These are phyloP conservation scores for Hiodon alosoides DNA, from an alignment of 2,113 vertebrate species.

Conservation along the genomic window DNA sequence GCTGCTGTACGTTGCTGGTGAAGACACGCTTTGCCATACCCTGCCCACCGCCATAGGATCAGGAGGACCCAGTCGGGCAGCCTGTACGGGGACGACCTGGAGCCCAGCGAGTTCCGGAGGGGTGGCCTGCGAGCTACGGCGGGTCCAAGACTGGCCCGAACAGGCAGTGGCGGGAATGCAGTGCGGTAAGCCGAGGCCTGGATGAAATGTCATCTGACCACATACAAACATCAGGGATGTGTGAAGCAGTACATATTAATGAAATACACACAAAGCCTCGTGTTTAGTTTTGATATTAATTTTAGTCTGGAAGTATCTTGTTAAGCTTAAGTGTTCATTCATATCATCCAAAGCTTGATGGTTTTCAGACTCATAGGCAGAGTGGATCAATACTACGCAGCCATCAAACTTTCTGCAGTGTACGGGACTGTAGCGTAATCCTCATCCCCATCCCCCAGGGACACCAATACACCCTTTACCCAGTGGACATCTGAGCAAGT, in stretches of 20 bases:
- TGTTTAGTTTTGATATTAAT: too few species aligned
- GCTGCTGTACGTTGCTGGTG: not conserved
- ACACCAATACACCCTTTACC: constrained; percentile 70
- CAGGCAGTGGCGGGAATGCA: constrained; percentile 54
- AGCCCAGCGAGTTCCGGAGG: constrained; percentile 79
- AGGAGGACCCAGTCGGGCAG: constrained; percentile 91
- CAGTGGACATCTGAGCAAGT: constrained; percentile 90
- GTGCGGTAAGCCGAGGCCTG: constrained; percentile 23
- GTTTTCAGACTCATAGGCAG: too few species aligned
- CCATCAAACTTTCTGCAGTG: too few species aligned
- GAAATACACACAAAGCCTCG: too few species aligned
- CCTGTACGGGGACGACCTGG: constrained; percentile 74
- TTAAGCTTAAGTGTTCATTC: too few species aligned
- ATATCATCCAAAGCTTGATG: too few species aligned
- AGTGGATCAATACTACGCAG: too few species aligned
- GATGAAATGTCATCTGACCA: too few species aligned
- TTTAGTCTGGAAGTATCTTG: too few species aligned
- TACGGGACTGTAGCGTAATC: too few species aligned
- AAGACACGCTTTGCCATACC: not conserved
- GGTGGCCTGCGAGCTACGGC: constrained; percentile 86
- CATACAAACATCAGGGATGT: too few species aligned
- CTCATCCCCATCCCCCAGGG: constrained; percentile 39
- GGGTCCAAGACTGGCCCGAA: constrained; percentile 74
- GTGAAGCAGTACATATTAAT: too few species aligned
- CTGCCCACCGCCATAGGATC: constrained; percentile 61